Base-by-base conservation (phyloP, 2,888 invertebrate genomes). In the Galerucella pusilla region DNA sequence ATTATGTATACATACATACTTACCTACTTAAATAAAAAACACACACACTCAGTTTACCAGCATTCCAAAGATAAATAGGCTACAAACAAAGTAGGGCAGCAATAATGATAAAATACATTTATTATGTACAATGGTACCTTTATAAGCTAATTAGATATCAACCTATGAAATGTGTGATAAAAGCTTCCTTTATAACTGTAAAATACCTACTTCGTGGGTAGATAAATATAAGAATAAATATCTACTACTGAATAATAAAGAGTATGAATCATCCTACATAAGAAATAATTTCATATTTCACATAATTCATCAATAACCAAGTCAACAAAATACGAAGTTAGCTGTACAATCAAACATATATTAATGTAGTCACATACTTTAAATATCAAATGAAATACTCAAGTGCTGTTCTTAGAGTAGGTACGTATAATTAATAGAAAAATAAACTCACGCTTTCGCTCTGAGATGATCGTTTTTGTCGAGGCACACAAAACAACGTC, bases 401-500 rank as follows among this genome's bases (percentile, higher is more conserved):
- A 46, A 57, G 16, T 57, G 11, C 9, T 54, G 10, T 52, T 68
- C 10, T 14, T 28, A 45, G 4, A 16, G 11, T 61, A 60, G 5
- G 20, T 61, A 45, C 49, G 25, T 61, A 5, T 60, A 10, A 60
- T 59, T 28, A 12, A 20, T 25, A 71, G 42, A 25, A 54, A 67
- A 73, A 12, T 20, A 52, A 79, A 89, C 90, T 90, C 85, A 90
- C 90, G 84, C 90, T 88, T 86, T 90, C 89, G 85, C 87, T 88
- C 88, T 89, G 90, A 85, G 90, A 89, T 86, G 90, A 89, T 86
- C 90, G 89, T 88, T 90, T 90, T 87, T 90, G 90, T 85, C 90
- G 89, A 88, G 90, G 90, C 88, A 90, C 90, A 88, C 90, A 90
- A 86, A 90, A 90, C 82, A 90, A 89, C 89, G 90, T 90, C 90